Percentiles rank a stretch among this genome's conserved stretches.
Conservation (phyloP, 1,140 invertebrate genomes). For the Mizuhopecten yessoensis region DNA sequence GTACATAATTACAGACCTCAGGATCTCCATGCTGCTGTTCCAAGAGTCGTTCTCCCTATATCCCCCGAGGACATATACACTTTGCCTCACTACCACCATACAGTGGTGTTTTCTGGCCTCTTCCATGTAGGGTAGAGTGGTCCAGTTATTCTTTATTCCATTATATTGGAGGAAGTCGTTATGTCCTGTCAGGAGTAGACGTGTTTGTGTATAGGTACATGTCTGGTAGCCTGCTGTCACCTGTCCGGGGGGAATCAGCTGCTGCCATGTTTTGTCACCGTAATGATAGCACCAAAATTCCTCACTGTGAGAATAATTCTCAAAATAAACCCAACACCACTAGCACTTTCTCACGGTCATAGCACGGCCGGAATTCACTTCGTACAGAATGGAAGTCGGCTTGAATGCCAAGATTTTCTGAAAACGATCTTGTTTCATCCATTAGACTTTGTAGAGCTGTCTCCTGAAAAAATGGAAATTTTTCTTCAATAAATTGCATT, state of each 20-base stretch:
- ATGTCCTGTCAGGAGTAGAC: neutral
- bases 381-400: neutral
- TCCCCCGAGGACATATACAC: neutral
- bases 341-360: neutral
- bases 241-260: neutral
- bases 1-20: neutral
- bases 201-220: neutral
- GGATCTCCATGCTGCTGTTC: neutral
- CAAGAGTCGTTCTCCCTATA: neutral
- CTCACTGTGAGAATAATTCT: neutral
- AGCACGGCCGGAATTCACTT: neutral
- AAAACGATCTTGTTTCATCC: neutral
- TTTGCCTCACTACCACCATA: neutral
- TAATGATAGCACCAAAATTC: conserved; percentile 28
- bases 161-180: neutral
- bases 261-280: neutral
- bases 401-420: conserved; percentile 1
- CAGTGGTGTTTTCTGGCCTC: neutral
- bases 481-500: conserved; percentile 9
- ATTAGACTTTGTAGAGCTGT: neutral
- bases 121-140: neutral
- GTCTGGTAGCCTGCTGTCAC: neutral
- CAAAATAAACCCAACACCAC: neutral
- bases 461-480: neutral
- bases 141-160: neutral